Conservation (phyloP, 2,113 vertebrate genomes). For the Amphiprion percula region DNA sequence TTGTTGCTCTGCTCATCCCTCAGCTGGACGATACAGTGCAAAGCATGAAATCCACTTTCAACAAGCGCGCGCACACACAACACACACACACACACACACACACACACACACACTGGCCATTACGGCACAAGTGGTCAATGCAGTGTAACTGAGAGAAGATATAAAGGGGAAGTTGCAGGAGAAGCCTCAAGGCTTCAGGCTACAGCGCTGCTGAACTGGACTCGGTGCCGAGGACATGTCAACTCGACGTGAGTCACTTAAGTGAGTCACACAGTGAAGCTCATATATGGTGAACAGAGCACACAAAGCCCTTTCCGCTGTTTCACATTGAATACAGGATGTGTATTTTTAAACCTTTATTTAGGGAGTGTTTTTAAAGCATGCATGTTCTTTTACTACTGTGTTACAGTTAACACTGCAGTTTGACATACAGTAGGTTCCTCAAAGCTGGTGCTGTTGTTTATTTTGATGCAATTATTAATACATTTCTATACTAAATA, state of each 20-base stretch:
- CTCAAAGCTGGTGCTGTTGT: too few species aligned
- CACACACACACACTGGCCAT: conserved; percentile 18
- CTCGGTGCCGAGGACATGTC: conserved; percentile 26
- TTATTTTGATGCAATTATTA: too few species aligned
- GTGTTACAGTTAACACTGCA: too few species aligned
- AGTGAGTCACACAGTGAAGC: conserved; percentile 36
- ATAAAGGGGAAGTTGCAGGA: conserved; percentile 14
- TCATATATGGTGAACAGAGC: conserved; percentile 17
- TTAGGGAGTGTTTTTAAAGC: too few species aligned
- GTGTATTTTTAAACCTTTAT: conserved; percentile 36
- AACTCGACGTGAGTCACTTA: conserved; percentile 30
- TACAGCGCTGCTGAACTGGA: not conserved
- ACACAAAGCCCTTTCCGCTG: conserved; percentile 2
- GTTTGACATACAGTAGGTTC: too few species aligned
- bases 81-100: not conserved
- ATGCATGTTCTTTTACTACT: too few species aligned
- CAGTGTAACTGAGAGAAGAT: conserved; percentile 20
- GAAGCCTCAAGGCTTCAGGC: conserved; percentile 25
- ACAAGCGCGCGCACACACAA: not conserved
- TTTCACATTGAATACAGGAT: conserved; percentile 21
- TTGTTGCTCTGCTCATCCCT: too few species aligned
- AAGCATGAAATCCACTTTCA: too few species aligned
- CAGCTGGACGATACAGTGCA: too few species aligned
- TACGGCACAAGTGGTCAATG: conserved; percentile 5
- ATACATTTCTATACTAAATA: too few species aligned